Base-by-base conservation (phyloP, 2,797 vertebrate species). In the Microchirus variegatus region DNA sequence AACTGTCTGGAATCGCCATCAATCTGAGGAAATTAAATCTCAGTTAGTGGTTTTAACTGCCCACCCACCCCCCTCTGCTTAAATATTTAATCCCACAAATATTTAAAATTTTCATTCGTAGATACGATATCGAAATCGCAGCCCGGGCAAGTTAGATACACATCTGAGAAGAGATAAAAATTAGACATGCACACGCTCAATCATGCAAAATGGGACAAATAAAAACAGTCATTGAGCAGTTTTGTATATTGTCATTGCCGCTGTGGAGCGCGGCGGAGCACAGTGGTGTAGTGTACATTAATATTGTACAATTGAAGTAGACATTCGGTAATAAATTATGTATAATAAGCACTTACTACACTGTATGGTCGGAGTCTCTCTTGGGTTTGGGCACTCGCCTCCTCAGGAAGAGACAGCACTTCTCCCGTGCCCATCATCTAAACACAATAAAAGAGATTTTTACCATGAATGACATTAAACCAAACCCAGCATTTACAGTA, bases 391-490 rank as follows among this genome's bases (percentile, higher is more conserved):
- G 84, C 83, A 85, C 81, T 87, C 55, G 85, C 77, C 82, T 91
- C 88, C 37, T 91, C 88, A 61, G 89, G 87, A 88, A 88, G 79
- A 87, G 86, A 80, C 77, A 89, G 78, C 67, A 89, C 83, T 78
- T 85, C 87, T 83, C 88, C 88, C 44, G 85, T 91, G 57, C 89
- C 90, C 87, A 92, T 91, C 90, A 92, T 92, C 92, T 93, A 73
- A 83, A 70, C 9, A 76, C 71, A 82, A 75, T 62, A 77, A 73
- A 82, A 53, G 36, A 78, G 56, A 73, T 56, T 76, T 43, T 69
- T 41, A 63, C 18, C 26, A 54, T 6, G 14, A 31, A 47, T 58
- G 50, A 43, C 37, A 17, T 26, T 53, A 40, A 70, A 59, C 17
- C 18, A n/a, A 55, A 14, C 5, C 48, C 3, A 59, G 61, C 36